These are phyloP conservation scores for Nothoprocta perdicaria DNA, from an alignment of 2,113 vertebrate species.

Conservation along the genomic window DNA sequence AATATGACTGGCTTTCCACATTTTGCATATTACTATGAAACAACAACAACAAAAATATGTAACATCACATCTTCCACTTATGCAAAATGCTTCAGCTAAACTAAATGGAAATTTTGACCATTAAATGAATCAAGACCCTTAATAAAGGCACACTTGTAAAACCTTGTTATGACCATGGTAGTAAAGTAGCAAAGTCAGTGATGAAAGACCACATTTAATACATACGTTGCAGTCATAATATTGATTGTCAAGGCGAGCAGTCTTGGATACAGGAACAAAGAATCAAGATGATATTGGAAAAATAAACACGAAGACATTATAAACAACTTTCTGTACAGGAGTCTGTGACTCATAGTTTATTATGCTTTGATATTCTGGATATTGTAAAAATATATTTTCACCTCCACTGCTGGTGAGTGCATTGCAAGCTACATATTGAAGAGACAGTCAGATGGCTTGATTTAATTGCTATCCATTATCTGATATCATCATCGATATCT, in stretches of 20 bases:
- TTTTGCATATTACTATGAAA: slow-evolving; percentile 47
- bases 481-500: not conserved
- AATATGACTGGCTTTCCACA: slow-evolving; percentile 59
- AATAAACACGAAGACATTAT: not conserved
- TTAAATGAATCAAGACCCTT: rapidly evolving
- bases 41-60: not conserved
- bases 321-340: not conserved
- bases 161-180: not conserved
- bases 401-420: not conserved
- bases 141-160: not conserved
- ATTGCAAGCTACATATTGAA: not conserved
- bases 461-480: not conserved
- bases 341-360: not conserved
- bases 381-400: not conserved
- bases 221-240: not conserved
- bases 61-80: not conserved
- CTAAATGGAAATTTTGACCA: not conserved
- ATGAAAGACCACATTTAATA: not conserved
- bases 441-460: not conserved
- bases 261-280: not conserved
- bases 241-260: rapidly evolving
- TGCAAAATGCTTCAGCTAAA: not conserved
- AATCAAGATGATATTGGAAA: not conserved
- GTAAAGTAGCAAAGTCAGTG: not conserved
- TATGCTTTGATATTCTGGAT: not conserved